phyloP scores from a whole-genome alignment of 2,113 vertebrate species.

The Podilymbus podiceps region DNA sequence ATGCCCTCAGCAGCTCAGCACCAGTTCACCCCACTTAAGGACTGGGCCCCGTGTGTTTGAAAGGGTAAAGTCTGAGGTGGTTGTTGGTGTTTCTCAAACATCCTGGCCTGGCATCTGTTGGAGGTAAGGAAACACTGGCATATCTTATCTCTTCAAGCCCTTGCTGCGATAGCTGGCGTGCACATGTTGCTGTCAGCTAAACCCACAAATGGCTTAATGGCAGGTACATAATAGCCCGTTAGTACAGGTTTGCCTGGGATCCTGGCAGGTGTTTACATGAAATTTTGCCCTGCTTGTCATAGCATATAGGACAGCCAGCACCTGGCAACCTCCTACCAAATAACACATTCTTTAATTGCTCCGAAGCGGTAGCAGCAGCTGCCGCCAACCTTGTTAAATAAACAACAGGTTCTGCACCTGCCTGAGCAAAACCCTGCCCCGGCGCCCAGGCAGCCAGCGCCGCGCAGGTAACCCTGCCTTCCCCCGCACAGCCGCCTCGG shows the following conservation, averaged over 20 bases:
- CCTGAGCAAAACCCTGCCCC: constrained; percentile 34
- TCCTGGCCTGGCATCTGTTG: background rate
- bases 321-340: constrained; percentile 75
- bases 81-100: background rate
- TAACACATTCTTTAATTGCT: constrained; percentile 68
- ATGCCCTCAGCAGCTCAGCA: background rate
- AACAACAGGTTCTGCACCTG: constrained; percentile 78
- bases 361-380: constrained; percentile 42
- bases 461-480: background rate
- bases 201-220: constrained; percentile 59
- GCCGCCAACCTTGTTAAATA: constrained; percentile 61
- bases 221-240: constrained; percentile 65
- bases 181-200: constrained; percentile 57
- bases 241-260: constrained; percentile 52
- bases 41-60: background rate
- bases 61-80: background rate
- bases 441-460: background rate
- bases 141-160: constrained; percentile 12
- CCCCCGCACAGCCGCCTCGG: background rate
- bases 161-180: background rate
- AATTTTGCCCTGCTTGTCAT: constrained; percentile 59
- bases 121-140: background rate
- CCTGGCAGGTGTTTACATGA: constrained; percentile 74
- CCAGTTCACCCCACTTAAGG: background rate
- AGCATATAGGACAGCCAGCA: constrained; percentile 57